Percentiles rank a stretch among this genome's conserved stretches.
Evolutionary conservation across 2,797 vertebrate species (phyloP).

Genomic region (Spinus olivaceus): DNA sequence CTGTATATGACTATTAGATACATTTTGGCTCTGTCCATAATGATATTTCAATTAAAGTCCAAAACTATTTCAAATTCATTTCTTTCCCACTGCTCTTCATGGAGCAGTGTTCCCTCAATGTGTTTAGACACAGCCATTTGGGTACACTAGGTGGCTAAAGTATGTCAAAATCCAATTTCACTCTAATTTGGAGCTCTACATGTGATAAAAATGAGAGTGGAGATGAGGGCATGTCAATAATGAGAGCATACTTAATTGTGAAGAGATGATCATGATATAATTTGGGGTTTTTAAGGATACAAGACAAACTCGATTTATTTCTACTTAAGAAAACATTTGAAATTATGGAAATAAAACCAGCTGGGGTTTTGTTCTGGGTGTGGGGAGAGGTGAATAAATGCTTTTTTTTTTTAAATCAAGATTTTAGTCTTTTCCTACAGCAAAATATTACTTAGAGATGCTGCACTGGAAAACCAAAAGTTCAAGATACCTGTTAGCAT

Average conservation of each 20-base stretch:
- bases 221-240: conserved; percentile 48
- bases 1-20: neutral
- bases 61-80: neutral
- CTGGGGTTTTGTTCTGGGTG: neutral
- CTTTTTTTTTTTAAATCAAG: neutral
- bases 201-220: conserved; percentile 38
- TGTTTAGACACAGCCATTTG: neutral
- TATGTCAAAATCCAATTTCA: conserved; percentile 25
- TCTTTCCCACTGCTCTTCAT: neutral
- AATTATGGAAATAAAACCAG: conserved; percentile 28
- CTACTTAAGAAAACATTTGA: conserved; percentile 1
- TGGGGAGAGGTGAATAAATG: conserved; percentile 25
- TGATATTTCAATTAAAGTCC: neutral
- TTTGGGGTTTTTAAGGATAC: neutral
- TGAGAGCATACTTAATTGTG: conserved; percentile 36
- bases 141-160: neutral
- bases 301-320: conserved; percentile 12
- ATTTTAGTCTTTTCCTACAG: conserved; percentile 55
- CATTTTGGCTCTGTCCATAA: neutral
- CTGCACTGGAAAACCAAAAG: conserved; percentile 68
- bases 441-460: conserved; percentile 67
- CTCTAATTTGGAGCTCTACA: conserved; percentile 29
- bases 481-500: conserved; percentile 70
- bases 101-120: neutral
- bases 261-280: conserved; percentile 34